phyloP scores from a whole-genome alignment of 2,888 invertebrate genomes.

The Diarsia dahlii region DNA sequence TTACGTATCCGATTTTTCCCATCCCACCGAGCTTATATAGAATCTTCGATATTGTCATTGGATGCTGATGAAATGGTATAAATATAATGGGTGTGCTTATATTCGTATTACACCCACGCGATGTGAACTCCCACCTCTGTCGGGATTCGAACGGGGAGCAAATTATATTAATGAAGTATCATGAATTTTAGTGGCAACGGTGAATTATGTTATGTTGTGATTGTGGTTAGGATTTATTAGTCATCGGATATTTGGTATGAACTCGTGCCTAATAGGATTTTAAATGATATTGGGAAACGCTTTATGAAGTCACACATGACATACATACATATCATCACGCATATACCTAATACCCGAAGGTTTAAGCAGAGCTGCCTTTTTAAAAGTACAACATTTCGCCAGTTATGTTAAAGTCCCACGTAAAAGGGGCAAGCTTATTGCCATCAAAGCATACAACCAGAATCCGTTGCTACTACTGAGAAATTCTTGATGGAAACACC shows the following conservation, averaged over 20 bases:
- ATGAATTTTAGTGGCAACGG: constrained; percentile 1
- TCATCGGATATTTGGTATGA: constrained; percentile 4
- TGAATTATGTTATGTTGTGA: constrained; percentile 6
- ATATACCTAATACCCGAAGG: neutral
- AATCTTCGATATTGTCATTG: constrained; percentile 23
- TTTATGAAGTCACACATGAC: neutral
- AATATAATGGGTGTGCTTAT: neutral
- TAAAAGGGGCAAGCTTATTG: too few relatives aligned
- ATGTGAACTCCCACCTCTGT: constrained; percentile 10
- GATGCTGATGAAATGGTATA: constrained; percentile 27
- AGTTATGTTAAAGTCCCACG: too few relatives aligned
- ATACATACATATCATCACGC: neutral
- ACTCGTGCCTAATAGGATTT: neutral
- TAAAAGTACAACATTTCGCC: too few relatives aligned
- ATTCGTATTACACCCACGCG: constrained; percentile 26
- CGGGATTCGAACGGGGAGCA: constrained; percentile 8
- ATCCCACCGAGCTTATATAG: neutral
- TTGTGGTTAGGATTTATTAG: constrained; percentile 17
- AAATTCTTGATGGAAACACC: too few relatives aligned
- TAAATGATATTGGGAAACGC: neutral
- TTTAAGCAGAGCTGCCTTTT: too few relatives aligned
- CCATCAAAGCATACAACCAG: too few relatives aligned
- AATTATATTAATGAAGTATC: constrained; percentile 20
- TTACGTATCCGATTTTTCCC: neutral
- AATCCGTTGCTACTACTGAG: too few relatives aligned